phyloP scores from a whole-genome alignment of 2,113 vertebrate genomes.

The Chionis minor region DNA sequence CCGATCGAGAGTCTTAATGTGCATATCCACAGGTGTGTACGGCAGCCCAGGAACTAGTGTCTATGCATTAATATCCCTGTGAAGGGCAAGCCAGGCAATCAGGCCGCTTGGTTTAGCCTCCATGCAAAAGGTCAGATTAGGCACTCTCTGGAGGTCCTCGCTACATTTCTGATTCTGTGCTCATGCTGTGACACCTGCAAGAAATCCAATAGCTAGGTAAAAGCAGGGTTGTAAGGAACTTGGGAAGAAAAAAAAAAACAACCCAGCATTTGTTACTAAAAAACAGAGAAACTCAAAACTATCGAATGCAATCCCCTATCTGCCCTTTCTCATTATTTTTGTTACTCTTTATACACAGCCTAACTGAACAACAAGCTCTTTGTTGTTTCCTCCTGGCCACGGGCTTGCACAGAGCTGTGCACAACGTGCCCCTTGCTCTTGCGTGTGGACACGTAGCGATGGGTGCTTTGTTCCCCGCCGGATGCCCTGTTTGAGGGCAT shows the following conservation, averaged over 20 bases:
- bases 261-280: background rate
- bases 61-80: background rate
- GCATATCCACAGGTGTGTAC: background rate
- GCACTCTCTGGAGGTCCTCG: background rate
- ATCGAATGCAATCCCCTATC: background rate
- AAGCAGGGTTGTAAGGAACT: background rate
- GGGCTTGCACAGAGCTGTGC: background rate
- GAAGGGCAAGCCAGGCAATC: slow-evolving; percentile 9
- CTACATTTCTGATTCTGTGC: background rate
- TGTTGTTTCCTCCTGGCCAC: accelerated
- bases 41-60: background rate
- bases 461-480: background rate
- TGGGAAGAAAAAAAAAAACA: background rate
- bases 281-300: background rate
- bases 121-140: slow-evolving; percentile 40
- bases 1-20: background rate
- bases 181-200: background rate
- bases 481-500: background rate
- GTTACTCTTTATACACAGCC: background rate
- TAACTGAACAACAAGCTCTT: background rate
- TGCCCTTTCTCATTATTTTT: background rate
- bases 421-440: accelerated
- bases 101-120: background rate
- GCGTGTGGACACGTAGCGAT: accelerated
- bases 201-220: background rate